phyloP scores from a whole-genome alignment of 1,140 invertebrate genomes.

The Hylaeus volcanicus region DNA sequence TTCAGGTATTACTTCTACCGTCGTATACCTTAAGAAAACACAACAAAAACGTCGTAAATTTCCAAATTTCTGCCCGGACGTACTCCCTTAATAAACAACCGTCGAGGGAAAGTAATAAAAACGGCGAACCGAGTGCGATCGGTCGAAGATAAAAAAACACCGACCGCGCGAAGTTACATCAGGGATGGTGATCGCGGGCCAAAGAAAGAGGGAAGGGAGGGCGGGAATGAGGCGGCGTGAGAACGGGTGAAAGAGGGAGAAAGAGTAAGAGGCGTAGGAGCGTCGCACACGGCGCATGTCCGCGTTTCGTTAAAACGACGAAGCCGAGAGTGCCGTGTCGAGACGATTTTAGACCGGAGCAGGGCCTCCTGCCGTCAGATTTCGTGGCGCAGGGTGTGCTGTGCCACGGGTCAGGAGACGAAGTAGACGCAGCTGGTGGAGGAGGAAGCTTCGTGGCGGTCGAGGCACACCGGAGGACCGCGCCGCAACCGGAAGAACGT shows the following conservation, averaged over 20 bases:
- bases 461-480: not conserved
- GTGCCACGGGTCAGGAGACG: constrained; percentile 60
- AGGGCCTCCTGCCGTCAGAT: constrained; percentile 72
- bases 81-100: no score
- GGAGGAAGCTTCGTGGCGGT: constrained; percentile 44
- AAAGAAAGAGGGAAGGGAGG: constrained; percentile 9
- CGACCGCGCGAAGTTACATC: constrained; percentile 46
- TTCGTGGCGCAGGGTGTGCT: constrained; percentile 71
- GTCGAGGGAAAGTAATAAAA: not conserved
- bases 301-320: constrained; percentile 70
- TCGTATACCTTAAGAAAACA: no score
- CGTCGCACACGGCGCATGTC: constrained; percentile 65
- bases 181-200: constrained; percentile 25
- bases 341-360: constrained; percentile 79
- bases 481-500: constrained; percentile 37
- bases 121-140: not conserved
- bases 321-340: constrained; percentile 68
- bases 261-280: constrained; percentile 22
- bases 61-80: no score
- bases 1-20: no score
- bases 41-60: no score
- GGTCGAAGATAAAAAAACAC: constrained; percentile 41
- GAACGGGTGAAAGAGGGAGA: constrained; percentile 42
- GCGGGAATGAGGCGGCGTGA: constrained; percentile 11
- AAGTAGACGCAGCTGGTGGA: constrained; percentile 45